Evolutionary conservation across 1,140 invertebrate genomes (phyloP), one percentile per base, ranked within the genome.

Genomic region (Plodia interpunctella): DNA sequence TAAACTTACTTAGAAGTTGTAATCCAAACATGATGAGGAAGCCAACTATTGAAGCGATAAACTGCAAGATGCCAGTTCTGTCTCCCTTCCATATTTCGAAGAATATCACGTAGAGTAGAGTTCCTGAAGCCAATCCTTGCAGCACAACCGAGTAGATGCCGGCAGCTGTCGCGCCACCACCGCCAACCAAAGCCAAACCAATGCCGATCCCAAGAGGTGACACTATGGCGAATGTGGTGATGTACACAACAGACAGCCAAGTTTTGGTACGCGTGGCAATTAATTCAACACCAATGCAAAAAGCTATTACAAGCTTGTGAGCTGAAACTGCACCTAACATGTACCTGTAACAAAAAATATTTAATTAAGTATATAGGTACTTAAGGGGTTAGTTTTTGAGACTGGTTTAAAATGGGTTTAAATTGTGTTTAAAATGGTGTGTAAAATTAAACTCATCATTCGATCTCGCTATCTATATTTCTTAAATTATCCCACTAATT

Each of bases 251-350:
- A 0, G 92, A 87, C 6, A 95, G 81, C 62, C 90, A 84, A 2
- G 90, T 82, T 54, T 92, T 93, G 0, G 94, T 95, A 20, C 91
- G 91, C 2, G 92, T 92, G 15, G 93, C 92, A 20, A 94, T 93
- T 51, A 97, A 75, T 73, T 97, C 95, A 2, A 96, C 91, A 25
- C 95, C 95, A 60, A 97, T 95, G 78, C 95, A 96, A 72, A 97
- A 96, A 1, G 96, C 95, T 54, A 98, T 95, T 6, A 98, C 96
- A 55, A 96, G 92, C 83, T 98, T 98, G 81, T 98, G 97, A 2
- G 96, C 94, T 0, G 95, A 93, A 15, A 98, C 94, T 1, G 96
- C 97, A 8, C 93, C 93, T 61, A 97, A 94, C 91, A 97, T 93
- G 74, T 94, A 94, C 91, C 92, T 92, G 68, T 1, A 74, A 15